phyloP scores from a whole-genome alignment of 2,113 vertebrate genomes.

The Echinops telfairi region DNA sequence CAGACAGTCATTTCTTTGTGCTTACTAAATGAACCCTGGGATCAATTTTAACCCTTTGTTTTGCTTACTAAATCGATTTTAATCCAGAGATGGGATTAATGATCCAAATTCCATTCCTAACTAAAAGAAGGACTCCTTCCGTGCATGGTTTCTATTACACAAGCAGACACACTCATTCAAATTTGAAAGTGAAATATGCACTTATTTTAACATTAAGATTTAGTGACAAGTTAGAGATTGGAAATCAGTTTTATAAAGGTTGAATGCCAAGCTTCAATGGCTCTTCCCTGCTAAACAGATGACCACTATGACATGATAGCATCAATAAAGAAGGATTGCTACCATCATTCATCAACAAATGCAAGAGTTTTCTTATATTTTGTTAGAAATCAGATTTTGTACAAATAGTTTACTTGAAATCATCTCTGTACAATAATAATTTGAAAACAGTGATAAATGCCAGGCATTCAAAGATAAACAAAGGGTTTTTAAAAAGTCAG shows the following conservation, averaged over 20 bases:
- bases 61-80: too few relatives aligned
- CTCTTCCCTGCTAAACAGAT: not conserved
- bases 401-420: conserved; percentile 26
- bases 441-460: conserved; percentile 8
- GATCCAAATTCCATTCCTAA: conserved; percentile 60
- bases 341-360: conserved; percentile 40
- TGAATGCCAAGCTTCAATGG: not conserved
- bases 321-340: not conserved
- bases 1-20: conserved; percentile 52
- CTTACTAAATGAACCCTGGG: conserved; percentile 63
- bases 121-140: conserved; percentile 61
- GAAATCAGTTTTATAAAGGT: conserved; percentile 55
- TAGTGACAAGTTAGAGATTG: conserved; percentile 45
- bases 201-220: conserved; percentile 39
- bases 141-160: conserved; percentile 51
- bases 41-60: conserved; percentile 72
- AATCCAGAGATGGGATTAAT: conserved; percentile 55
- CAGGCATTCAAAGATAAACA: conserved; percentile 4
- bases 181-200: conserved; percentile 48
- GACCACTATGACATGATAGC: not conserved
- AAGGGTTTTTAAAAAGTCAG: not conserved
- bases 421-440: not conserved
- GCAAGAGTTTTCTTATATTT: conserved; percentile 20
- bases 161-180: conserved; percentile 71
- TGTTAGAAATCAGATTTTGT: not conserved